Conservation (phyloP, 2,797 vertebrate genomes). For the Pangasius macronema region DNA sequence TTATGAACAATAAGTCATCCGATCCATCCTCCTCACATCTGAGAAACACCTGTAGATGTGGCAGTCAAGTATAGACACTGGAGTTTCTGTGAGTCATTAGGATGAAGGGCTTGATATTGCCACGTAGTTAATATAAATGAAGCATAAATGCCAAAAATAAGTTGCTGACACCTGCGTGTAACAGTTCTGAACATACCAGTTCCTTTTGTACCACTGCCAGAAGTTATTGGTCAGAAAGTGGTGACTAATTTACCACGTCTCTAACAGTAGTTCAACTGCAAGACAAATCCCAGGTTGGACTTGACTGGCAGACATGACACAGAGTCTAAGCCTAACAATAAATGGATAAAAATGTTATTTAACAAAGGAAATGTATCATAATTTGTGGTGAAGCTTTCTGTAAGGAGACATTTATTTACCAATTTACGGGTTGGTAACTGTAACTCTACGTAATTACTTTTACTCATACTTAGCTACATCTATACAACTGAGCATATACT, state of each 20-base stretch:
- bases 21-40: slow-evolving; percentile 36
- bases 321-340: background rate
- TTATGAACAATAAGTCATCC: slow-evolving; percentile 51
- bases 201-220: background rate
- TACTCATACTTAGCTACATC: background rate
- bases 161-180: too few relatives aligned
- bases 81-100: slow-evolving; percentile 19
- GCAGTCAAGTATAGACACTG: background rate
- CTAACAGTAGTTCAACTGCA: background rate
- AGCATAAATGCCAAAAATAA: background rate
- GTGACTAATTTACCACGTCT: background rate
- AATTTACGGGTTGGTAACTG: background rate
- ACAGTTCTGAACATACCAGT: background rate
- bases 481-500: background rate
- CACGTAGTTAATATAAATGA: background rate
- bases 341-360: background rate
- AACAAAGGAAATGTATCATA: background rate
- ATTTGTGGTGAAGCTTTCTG: background rate
- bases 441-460: background rate
- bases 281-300: background rate
- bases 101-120: background rate
- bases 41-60: slow-evolving; percentile 37
- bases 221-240: background rate
- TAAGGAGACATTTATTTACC: background rate
- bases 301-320: background rate